Base-by-base conservation (phyloP, 2,888 invertebrate genomes). In the Stenurella melanura region DNA sequence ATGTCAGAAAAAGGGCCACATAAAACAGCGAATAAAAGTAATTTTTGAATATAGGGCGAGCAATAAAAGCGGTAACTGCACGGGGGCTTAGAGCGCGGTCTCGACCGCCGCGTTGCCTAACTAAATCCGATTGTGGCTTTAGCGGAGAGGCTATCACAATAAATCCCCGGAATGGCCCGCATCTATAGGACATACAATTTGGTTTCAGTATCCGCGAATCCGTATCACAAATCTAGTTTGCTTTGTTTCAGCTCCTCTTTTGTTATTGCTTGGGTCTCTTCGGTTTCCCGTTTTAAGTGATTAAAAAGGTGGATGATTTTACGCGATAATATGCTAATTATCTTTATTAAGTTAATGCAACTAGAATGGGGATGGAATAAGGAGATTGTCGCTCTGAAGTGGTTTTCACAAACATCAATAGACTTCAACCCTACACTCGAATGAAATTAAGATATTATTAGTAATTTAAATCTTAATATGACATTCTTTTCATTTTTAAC, bases 81-180 rank as follows among this genome's bases (percentile, higher is more conserved):
- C 77, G 76, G 78, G 76, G 81, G 82, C 79, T 80, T 81, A 82
- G 70, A 71, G 57, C 74, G 76, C 80, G 77, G 78, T 76, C 74
- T 76, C 80, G 76, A 73, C 71, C 74, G 75, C 69, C 73, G 77
- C 74, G 77, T 71, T 74, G 72, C 81, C 78, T 73, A 84, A 85
- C 86, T 84, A 85, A 87, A 87, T 87, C 87, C 86, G 88, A 88
- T 88, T 87, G 87, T 85, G 88, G 87, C 86, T 87, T 87, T 86
- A 86, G 86, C 85, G 85, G 86, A 84, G 85, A 87, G 86, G 87
- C 87, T 87, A 88, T 88, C 87, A 87, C 87, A 85, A 87, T 88
- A 88, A 88, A 88, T 87, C 87, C 86, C 83, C 82, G 83, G 84
- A 87, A 87, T 86, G 86, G 87, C 84, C 86, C 87, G 85, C 87